Base-by-base conservation (phyloP, 2,888 invertebrate species). In the Meganola albula region DNA sequence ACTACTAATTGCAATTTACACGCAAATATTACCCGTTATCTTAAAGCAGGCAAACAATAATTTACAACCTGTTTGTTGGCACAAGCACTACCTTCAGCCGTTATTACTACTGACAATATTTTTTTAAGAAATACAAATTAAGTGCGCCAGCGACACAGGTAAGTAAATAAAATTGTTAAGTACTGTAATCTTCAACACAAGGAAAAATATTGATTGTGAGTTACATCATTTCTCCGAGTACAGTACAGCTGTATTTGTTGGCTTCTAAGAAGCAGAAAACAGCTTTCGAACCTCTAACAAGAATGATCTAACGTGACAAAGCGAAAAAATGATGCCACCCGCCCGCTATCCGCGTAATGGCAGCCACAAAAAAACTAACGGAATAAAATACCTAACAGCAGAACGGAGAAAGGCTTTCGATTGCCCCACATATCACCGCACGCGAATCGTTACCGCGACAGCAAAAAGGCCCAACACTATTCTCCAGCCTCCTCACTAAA, bases 261-360 rank as follows among this genome's bases (percentile, higher is more conserved):
- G 65, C 65, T 80, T 63, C 72, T 53, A 50, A 64, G 64, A 71
- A 74, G 56, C 72, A 68, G 72, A 72, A 66, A 73, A 54, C 70
- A 72, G 80, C 80, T 84, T 83, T 84, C 83, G 67, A 79, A 72
- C 72, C 54, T 74, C 79, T 78, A 76, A 76, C 79, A 69, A 80
- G 78, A 83, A 80, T 85, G 83, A 85, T 85, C 85, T 84, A 85
- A 85, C 83, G 84, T 84, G 85, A 83, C 83, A 74, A 74, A 74
- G 82, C 78, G 72, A 79, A 80, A 80, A 82, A 84, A 82, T 76
- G 70, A 82, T 83, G 82, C 84, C 80, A 79, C 70, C 69, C 70
- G 73, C 72, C 80, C n/a, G n/a, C 74, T 79, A 74, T 80, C 75
- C 72, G 74, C 74, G 74, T 80, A 77, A 80, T 83, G 76, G 75